Base-by-base conservation (phyloP, 2,888 invertebrate genomes). In the Melolontha melolontha region DNA sequence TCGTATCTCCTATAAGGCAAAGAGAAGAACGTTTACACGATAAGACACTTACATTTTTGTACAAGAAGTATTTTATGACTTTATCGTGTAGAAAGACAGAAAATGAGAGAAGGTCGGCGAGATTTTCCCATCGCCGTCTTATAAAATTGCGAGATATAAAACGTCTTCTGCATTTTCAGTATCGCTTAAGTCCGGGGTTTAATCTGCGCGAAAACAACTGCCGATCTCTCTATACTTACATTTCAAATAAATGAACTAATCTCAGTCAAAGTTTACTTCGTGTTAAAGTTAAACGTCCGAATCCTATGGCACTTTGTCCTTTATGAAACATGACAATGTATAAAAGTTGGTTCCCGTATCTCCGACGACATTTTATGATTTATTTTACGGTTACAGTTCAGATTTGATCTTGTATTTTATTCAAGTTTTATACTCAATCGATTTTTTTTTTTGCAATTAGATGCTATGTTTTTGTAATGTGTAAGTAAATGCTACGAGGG, bases 321-420 rank as follows among this genome's bases (percentile, higher is more conserved):
- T 49, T 62, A 62, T 62, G 47, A 47, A 49, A 47, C 59, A 62
- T 34, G 49, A 62, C 59, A 62, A 47, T 62, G 47, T 62, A 34
- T 34, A 62, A 47, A 62, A 62, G 59, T 59, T 16, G n/a, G 34
- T 47, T 62, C 47, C 22, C 34, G 34, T 14, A 11, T 62, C 59
- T 47, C 29, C 16, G 59, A 14, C 29, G 59, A 62, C 47, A 47
- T 47, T 62, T 62, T 62, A 62, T 16, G 59, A 62, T 62, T 47
- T 47, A 47, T 34, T 62, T 62, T 62, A 62, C 44, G 59, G 34
- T 47, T 47, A 29, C 8, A n/a, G 39, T 42, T 27, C 22, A 42
- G 27, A 42, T 42, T 49, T 22, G 34, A 47, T 62, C 59, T 11
- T 27, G 57, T 57, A 47, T 47, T 62, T 62, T 22, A 8, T 29